A percentile compares a stretch with the other conserved stretches of the same genome.
Conservation (phyloP, 2,797 vertebrate genomes). For the Tiaroga cobitis region DNA sequence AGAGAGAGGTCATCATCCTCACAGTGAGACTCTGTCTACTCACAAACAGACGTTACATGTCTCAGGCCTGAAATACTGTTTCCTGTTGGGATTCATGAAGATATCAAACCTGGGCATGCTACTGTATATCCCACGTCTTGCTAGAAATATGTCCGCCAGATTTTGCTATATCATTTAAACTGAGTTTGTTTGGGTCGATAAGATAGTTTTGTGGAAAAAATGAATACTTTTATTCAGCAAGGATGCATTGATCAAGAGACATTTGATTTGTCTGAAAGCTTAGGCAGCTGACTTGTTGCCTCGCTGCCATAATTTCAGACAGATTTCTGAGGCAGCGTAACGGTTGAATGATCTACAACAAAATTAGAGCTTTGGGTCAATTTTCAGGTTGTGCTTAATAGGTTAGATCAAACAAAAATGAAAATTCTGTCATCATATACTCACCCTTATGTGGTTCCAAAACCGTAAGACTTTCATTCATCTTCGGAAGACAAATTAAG, state of each 20-base stretch:
- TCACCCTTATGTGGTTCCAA: neutral
- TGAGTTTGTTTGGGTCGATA: neutral
- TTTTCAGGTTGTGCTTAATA: neutral
- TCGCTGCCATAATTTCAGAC: neutral
- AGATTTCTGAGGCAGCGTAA: neutral
- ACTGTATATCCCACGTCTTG: neutral
- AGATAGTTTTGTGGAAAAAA: neutral
- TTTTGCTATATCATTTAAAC: neutral
- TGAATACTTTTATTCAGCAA: neutral
- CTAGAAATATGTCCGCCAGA: neutral
- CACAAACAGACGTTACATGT: slow-evolving; percentile 19
- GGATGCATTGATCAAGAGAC: neutral
- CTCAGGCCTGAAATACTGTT: slow-evolving; percentile 24
- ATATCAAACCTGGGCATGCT: neutral
- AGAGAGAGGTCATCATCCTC: slow-evolving; percentile 30
- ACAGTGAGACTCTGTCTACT: slow-evolving; percentile 1
- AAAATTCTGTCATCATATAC: neutral
- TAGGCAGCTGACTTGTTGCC: neutral
- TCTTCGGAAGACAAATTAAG: neutral
- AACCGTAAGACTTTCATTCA: neutral
- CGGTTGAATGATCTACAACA: neutral
- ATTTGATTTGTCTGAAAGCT: neutral
- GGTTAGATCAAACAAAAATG: neutral
- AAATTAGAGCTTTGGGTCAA: too few relatives aligned
- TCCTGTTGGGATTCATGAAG: neutral